Evolutionary conservation across 2,113 vertebrate genomes (phyloP).

Genomic region (Nematolebias whitei): DNA sequence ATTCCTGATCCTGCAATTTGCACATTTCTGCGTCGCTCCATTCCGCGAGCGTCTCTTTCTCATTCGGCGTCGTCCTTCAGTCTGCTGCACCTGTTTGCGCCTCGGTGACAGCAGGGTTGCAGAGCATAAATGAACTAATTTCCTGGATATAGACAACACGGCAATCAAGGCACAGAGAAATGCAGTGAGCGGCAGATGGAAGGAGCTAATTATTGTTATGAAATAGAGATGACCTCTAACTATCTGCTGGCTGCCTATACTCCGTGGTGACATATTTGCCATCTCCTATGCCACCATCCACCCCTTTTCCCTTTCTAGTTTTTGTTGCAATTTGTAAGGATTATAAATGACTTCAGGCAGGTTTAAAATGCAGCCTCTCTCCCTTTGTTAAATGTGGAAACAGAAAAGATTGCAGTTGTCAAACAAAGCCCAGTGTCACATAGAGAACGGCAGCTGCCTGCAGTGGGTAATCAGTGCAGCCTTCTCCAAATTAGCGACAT

Average conservation of each 20-base stretch:
- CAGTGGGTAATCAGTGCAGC: conserved; percentile 71
- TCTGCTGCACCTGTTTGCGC: conserved; percentile 75
- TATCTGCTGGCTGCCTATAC: conserved; percentile 69
- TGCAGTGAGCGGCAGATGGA: conserved; percentile 78
- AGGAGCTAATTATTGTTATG: conserved; percentile 84
- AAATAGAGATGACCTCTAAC: conserved; percentile 84
- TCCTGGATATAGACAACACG: conserved; percentile 79
- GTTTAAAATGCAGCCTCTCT: conserved; percentile 51
- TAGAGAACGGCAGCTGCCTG: conserved; percentile 76
- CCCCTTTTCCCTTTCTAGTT: conserved; percentile 24
- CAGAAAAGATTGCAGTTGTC: conserved; percentile 72
- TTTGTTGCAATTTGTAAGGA: conserved; percentile 49
- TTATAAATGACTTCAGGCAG: conserved; percentile 59
- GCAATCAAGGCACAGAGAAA: conserved; percentile 80
- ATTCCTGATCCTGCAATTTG: conserved; percentile 13
- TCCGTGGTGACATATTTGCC: conserved; percentile 57
- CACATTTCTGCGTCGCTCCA: conserved; percentile 35
- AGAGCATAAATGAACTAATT: conserved; percentile 81
- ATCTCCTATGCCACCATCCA: conserved; percentile 35
- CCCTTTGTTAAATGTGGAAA: conserved; percentile 56
- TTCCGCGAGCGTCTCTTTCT: conserved; percentile 17
- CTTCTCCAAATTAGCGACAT: conserved; percentile 75
- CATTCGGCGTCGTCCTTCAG: conserved; percentile 24
- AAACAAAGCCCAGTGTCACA: conserved; percentile 69
- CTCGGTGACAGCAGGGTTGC: conserved; percentile 64